Evolutionary conservation across 2,888 invertebrate genomes (phyloP), one percentile per base, ranked within the genome.

Genomic region (Tachina grossa): DNA sequence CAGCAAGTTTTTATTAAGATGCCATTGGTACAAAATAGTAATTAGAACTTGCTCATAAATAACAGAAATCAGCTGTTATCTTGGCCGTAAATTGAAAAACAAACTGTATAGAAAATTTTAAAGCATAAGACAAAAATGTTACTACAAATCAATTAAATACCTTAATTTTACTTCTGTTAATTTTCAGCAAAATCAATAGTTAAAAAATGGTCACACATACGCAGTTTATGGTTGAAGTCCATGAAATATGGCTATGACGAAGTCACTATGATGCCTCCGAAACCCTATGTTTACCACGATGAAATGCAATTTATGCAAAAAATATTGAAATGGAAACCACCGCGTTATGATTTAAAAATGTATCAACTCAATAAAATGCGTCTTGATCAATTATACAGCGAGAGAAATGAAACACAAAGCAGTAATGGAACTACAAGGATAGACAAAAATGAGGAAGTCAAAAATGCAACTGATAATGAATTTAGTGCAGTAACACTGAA

Each of bases 141-240:
- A 5, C 5, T 31, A 31, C 6, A 31, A 31, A 31, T 5, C 5
- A 31, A 31, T 31, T 31, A 31, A 31, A 31, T 31, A 31, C 31
- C 31, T 31, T 6, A 31, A 31, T 31, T 31, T 53, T 14, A 11
- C 13, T 9, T 51, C n/a, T 41, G 2, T 16, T 43, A 8, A 8
- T 57, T 77, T 74, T 0, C 45, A 84, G 84, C 69, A 2, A 71
- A 55, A 16, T 53, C 80, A 57, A 71, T 84, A 16, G 72, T 65
- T 11, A 75, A 76, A 59, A 84, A 84, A 72, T 80, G 84, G 84
- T 72, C 80, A 10, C 84, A 84, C 47, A 84, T 84, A 65, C 80
- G 84, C 3, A 80, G 80, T 47, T 65, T 71, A 2, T 84, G 84
- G 84, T 75, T 84, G 0, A 84, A 84, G 65, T 80, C 80, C 1